Base-by-base conservation (phyloP, 2,797 vertebrate species). In the Aulostomus chinensis region DNA sequence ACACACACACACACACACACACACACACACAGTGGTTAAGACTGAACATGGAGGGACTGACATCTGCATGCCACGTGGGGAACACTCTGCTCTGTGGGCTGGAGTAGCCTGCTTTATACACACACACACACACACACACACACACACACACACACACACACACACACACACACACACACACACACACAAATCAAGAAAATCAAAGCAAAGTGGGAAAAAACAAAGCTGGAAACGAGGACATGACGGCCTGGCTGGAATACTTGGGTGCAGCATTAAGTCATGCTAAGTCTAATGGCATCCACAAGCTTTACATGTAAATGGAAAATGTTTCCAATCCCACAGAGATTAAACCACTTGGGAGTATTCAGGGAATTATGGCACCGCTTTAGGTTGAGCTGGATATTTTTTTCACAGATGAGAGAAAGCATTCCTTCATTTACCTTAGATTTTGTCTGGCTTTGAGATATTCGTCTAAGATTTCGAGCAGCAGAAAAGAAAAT, bases 41-140 rank as follows among this genome's bases (percentile, higher is more conserved):
- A 40, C 38, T 7, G 16, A 21, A 47, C 25, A 13, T 31, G 37
- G 30, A 63, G 30, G 10, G 34, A 68, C 36, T 8, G 4, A 81
- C 81, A 83, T 84, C 75, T 88, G 86, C 74, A 64, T 50, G 70
- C 72, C 81, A 85, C 51, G 50, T 81, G 64, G 65, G 67, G 48
- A 78, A 17, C 14, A 4, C 37, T 49, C 11, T 12, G 34, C 22
- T 50, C 10, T 2, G 13, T 31, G 20, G 21, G 41, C 22, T 35
- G 32, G 15, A 62, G 36, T 4, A 59, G 37, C 38, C 55, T 18
- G 7, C 26, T 37, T 32, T 36, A n/a, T n/a, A n/a, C n/a, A n/a
- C n/a, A n/a, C n/a, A n/a, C n/a, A n/a, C n/a, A n/a, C n/a, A n/a
- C n/a, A n/a, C n/a, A n/a, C n/a, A n/a, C n/a, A n/a, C n/a, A n/a